Conservation (phyloP, 2,797 vertebrate species). For the Catharus ustulatus region DNA sequence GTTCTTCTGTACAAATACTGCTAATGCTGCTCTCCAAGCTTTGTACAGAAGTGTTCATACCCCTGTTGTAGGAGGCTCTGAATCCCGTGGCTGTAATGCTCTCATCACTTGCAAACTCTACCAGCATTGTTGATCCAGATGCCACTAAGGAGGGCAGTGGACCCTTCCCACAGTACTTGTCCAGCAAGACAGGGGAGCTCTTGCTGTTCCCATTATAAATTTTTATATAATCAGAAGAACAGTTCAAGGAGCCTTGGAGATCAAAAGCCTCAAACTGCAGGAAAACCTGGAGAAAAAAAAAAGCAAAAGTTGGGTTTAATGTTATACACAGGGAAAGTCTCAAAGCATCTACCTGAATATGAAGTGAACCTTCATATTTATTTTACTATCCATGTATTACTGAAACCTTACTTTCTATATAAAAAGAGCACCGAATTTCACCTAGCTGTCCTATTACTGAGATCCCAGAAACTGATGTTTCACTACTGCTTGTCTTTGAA, state of each 20-base stretch:
- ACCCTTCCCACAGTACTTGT: constrained; percentile 61
- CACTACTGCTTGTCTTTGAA: neutral
- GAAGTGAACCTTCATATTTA: neutral
- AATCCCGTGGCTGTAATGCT: constrained; percentile 55
- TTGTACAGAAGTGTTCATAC: constrained; percentile 24
- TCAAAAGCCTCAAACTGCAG: constrained; percentile 69
- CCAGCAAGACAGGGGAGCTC: constrained; percentile 59
- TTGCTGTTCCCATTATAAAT: constrained; percentile 70
- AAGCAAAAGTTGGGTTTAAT: neutral
- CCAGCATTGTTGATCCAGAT: constrained; percentile 47
- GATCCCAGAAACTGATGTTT: neutral
- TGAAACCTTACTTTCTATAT: neutral
- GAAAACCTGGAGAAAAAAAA: constrained; percentile 57
- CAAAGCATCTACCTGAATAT: neutral
- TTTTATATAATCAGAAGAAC: constrained; percentile 70
- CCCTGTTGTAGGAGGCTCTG: constrained; percentile 62
- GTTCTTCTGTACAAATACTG: neutral
- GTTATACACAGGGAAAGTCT: neutral
- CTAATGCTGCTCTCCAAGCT: neutral
- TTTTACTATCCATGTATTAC: neutral
- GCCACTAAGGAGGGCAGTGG: constrained; percentile 55
- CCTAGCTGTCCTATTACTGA: neutral
- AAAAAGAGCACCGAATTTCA: neutral
- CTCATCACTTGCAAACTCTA: constrained; percentile 67
- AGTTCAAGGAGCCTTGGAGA: constrained; percentile 53